A percentile compares a stretch with the other conserved stretches of the same genome.
phyloP scores from a whole-genome alignment of 2,797 vertebrate genomes.

The Cephalopachus bancanus region DNA sequence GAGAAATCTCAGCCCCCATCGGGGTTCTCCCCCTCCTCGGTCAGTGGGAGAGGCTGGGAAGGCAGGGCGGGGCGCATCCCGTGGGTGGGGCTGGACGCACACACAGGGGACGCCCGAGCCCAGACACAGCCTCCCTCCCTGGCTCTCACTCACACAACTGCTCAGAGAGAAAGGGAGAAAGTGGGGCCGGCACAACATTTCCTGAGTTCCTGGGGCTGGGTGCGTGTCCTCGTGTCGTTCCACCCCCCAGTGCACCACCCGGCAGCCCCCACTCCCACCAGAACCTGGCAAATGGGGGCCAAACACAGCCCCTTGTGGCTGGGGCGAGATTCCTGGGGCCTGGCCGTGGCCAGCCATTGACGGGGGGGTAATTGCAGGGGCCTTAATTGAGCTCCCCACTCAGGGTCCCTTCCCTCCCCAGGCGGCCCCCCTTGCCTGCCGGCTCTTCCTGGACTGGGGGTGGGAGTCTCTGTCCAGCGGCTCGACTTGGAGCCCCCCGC shows the following conservation, averaged over 20 bases:
- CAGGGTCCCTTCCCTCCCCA: not conserved
- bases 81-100: not conserved
- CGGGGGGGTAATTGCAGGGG: constrained; percentile 36
- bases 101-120: accelerated
- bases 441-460: not conserved
- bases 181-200: accelerated
- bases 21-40: not conserved
- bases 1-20: not conserved
- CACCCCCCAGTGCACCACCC: accelerated
- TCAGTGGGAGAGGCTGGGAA: not conserved
- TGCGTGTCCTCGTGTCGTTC: accelerated
- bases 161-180: not conserved
- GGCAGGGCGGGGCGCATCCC: not conserved
- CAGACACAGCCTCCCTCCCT: not conserved
- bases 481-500: not conserved
- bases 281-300: not conserved
- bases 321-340: not conserved
- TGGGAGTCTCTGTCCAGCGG: not conserved
- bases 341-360: not conserved
- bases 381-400: not conserved
- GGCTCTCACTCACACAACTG: accelerated
- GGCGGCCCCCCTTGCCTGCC: too few relatives aligned
- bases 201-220: not conserved
- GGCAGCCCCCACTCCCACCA: not conserved
- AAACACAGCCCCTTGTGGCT: not conserved